Evolutionary conservation across 2,797 vertebrate genomes (phyloP), one percentile per base, ranked within the genome.

Genomic region (Chrysolophus pictus): DNA sequence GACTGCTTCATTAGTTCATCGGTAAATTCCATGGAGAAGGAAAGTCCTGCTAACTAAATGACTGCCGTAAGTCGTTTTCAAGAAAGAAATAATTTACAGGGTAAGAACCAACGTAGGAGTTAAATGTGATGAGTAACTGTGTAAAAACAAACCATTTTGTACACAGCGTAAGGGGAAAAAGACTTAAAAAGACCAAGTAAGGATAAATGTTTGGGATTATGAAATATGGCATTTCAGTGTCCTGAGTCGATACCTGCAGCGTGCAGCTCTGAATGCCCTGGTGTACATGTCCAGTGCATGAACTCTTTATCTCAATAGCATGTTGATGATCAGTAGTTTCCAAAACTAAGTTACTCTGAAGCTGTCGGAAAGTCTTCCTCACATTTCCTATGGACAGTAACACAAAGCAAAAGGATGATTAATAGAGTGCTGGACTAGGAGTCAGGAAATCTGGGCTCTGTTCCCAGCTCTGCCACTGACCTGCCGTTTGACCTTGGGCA

Each of bases 381-480:
- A 35, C 67, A 73, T 95, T 97, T 96, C 92, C 90, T 89, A 86
- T 3, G 83, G 95, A 96, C 95, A 96, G 84, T 90, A 90, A 88
- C 81, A 90, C 88, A 77, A 89, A 95, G 92, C 94, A 95, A 83
- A 93, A 94, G 82, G 53, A 84, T 92, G 87, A 85, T 89, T 88
- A 82, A 96, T 94, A 87, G 92, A 89, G 78, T 77, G 91, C 70
- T 93, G 90, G 92, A 89, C 73, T 75, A 95, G 47, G 79, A 91
- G 94, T 93, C 95, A 95, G 93, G 92, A 96, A 95, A 95, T 94
- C 92, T 95, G 92, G 93, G 94, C 94, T 94, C 76, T 0, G 3
- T 94, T 96, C 95, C 94, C 95, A 95, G 94, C 74, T 96, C 90
- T 95, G 95, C 93, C 96, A 96, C 75, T 94, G 94, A 95, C 94